Evolutionary conservation across 2,113 vertebrate genomes (phyloP), one percentile per base, ranked within the genome.

Genomic region (Aptenodytes patagonicus): DNA sequence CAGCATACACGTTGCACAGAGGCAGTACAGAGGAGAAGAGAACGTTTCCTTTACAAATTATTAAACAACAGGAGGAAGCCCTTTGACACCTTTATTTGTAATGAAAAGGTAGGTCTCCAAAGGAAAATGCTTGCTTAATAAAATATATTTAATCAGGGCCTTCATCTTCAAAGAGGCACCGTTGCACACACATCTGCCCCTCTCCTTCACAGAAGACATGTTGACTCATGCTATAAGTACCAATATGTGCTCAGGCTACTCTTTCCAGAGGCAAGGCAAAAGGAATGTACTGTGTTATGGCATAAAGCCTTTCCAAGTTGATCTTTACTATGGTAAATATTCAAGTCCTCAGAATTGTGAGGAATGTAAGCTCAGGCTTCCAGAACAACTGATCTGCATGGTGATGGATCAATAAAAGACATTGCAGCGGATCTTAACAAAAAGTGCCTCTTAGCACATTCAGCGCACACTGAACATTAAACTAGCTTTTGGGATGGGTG

Each of bases 1-100:
- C 24, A 73, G 40, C 19, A 11, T 38, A 28, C 17, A 9, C 0
- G 4, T 34, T 61, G 13, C 28, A 61, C 1, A 1, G 14, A 28
- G 38, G 20, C 29, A 73, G 20, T 38, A 47, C 13, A 34, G 7
- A 75, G n/a, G 17, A 62, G 55, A 77, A 64, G 26, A 57, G 16
- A 76, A 40, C 31, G 26, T 21, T 55, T 71, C 36, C 28, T 58
- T 80, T 86, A 17, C 12, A 80, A 54, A 65, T 64, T 72, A 54
- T 64, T 46, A 76, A 86, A 40, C 25, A 65, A 17, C 11, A 55
- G 17, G 18, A 88, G 16, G 20, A 77, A 90, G 19, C 28, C 8
- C 1, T 54, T 80, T 62, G 11, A 16, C 7, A 57, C 2, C 8
- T 89, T 80, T 72, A 58, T 82, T n/a, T 75, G 36, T 82, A 26